Conservation (phyloP, 1,140 invertebrate species). For the Epicauta chinensis region DNA sequence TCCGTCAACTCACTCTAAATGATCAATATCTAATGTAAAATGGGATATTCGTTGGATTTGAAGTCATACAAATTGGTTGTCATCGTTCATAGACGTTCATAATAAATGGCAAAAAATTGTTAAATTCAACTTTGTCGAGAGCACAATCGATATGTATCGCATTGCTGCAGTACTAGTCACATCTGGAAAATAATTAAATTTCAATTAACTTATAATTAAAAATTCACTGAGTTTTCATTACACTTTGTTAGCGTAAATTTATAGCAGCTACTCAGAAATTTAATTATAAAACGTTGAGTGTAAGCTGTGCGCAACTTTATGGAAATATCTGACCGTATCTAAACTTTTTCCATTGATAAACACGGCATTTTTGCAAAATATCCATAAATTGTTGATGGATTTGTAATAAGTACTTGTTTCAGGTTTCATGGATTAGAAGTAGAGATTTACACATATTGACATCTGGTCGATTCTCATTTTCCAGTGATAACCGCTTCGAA, state of each 20-base stretch:
- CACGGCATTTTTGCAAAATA: background rate
- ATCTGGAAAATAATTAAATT: slow-evolving; percentile 10
- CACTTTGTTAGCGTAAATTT: slow-evolving; percentile 11
- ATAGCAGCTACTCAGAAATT: slow-evolving; percentile 4
- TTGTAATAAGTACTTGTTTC: slow-evolving; percentile 24
- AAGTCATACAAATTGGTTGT: no score
- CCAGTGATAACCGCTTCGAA: slow-evolving; percentile 62
- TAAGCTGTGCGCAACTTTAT: background rate
- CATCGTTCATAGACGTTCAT: no score
- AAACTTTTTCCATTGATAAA: no score
- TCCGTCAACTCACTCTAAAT: no score
- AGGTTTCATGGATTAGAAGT: slow-evolving; percentile 74
- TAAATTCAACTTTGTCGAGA: no score
- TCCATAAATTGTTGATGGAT: background rate
- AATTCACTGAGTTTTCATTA: slow-evolving; percentile 11
- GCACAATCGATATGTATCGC: no score
- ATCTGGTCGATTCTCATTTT: slow-evolving; percentile 60
- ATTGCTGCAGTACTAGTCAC: background rate
- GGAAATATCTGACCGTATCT: background rate
- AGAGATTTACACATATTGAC: slow-evolving; percentile 70
- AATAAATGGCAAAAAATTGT: no score
- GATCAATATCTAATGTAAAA: no score
- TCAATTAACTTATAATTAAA: slow-evolving; percentile 17
- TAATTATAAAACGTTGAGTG: slow-evolving; percentile 1
- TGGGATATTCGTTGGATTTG: no score